Conservation (phyloP, 2,797 vertebrate genomes). For the Enteromius unitaeniatus region DNA sequence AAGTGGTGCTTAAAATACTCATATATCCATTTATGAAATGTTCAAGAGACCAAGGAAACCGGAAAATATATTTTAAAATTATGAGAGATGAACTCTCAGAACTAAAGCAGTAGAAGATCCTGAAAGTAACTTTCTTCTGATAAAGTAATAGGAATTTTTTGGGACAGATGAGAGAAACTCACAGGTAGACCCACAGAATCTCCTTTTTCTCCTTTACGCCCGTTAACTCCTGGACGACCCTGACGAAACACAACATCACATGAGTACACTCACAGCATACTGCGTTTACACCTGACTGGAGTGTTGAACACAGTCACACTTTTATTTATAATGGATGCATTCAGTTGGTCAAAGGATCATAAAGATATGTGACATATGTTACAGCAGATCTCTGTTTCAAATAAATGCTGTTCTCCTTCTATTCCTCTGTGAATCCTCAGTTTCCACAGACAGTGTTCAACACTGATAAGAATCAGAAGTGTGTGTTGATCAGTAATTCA, state of each 20-base stretch:
- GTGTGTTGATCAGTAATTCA: background rate
- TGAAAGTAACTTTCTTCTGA: background rate
- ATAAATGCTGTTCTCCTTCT: background rate
- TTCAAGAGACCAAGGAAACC: too few relatives aligned
- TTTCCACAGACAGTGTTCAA: background rate
- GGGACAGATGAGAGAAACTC: slow-evolving; percentile 62
- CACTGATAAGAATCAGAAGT: background rate
- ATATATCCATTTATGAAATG: too few relatives aligned
- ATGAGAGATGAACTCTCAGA: background rate
- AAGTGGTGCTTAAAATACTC: background rate
- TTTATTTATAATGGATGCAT: background rate
- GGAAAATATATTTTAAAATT: background rate
- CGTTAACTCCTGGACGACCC: slow-evolving; percentile 89
- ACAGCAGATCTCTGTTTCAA: too few relatives aligned
- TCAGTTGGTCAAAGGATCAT: background rate
- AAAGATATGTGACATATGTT: background rate
- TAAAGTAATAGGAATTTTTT: background rate
- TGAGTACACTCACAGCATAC: background rate
- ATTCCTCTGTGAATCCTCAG: background rate
- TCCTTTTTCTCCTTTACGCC: slow-evolving; percentile 87
- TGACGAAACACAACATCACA: slow-evolving; percentile 64
- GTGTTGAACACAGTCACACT: background rate
- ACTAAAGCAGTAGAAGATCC: background rate
- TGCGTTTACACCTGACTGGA: background rate
- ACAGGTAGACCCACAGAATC: slow-evolving; percentile 76